phyloP scores from a whole-genome alignment of 2,797 vertebrate species.

The Cercopithecus hamlyni region DNA sequence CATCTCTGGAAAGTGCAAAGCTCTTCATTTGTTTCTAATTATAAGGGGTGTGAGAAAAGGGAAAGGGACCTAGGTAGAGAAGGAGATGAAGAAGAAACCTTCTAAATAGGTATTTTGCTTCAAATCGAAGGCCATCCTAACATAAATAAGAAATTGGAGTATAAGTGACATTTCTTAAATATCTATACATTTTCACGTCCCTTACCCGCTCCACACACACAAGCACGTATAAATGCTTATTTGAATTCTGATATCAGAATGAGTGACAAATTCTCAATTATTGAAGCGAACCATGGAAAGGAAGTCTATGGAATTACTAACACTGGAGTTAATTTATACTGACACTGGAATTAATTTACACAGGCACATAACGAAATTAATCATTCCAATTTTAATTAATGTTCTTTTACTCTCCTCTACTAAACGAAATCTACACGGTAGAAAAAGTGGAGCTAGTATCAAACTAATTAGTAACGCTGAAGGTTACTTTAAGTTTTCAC shows the following conservation, averaged over 20 bases:
- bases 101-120: background rate
- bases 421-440: conserved; percentile 12
- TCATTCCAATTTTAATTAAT: conserved; percentile 70
- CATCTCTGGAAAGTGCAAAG: background rate
- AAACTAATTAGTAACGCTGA: conserved; percentile 54
- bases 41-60: background rate
- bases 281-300: conserved; percentile 6
- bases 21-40: background rate
- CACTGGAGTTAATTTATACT: conserved; percentile 57
- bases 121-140: background rate
- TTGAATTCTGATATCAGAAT: conserved; percentile 22
- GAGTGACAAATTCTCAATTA: conserved; percentile 48
- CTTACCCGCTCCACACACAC: background rate
- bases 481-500: conserved; percentile 37
- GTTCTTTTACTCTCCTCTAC: conserved; percentile 51
- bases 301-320: conserved; percentile 38
- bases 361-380: conserved; percentile 69
- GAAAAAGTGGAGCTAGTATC: background rate
- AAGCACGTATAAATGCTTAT: background rate
- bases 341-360: conserved; percentile 68
- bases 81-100: background rate
- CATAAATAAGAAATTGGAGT: background rate
- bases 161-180: conserved; percentile 6
- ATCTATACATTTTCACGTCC: background rate
- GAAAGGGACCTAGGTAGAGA: background rate